Conservation (phyloP, 2,113 vertebrate genomes). For the Cheirogaleus medius region DNA sequence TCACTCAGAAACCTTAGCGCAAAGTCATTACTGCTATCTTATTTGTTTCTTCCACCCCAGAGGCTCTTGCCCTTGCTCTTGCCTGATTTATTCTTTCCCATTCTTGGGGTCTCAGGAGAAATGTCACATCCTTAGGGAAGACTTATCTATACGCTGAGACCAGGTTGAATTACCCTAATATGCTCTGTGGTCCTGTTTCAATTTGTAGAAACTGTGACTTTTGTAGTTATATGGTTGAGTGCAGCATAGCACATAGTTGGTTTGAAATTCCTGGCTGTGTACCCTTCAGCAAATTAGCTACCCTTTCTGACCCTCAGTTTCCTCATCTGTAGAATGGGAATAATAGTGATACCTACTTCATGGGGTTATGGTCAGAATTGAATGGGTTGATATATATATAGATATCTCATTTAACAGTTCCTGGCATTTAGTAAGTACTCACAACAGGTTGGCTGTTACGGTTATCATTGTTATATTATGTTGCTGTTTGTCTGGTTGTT, state of each 20-base stretch:
- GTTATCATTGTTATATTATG: not conserved
- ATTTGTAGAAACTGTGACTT: rapidly evolving
- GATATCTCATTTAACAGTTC: not conserved
- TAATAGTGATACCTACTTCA: not conserved
- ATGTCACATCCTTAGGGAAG: not conserved
- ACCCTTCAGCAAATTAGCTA: not conserved
- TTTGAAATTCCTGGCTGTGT: not conserved
- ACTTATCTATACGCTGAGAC: not conserved
- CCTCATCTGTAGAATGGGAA: not conserved
- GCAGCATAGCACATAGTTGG: rapidly evolving
- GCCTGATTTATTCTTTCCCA: not conserved
- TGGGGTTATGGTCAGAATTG: not conserved
- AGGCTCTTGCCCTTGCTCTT: not conserved
- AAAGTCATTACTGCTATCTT: rapidly evolving
- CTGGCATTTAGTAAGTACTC: not conserved
- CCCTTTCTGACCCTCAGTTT: not conserved
- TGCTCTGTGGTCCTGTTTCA: not conserved
- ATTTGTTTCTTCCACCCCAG: not conserved
- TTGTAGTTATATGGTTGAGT: rapidly evolving
- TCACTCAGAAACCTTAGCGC: rapidly evolving
- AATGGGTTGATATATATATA: not conserved
- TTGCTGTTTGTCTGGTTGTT: not conserved
- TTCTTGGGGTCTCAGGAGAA: not conserved
- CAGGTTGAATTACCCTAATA: not conserved
- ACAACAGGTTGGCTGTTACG: not conserved